Base-by-base conservation (phyloP, 2,888 invertebrate species). In the Noctua fimbriata region DNA sequence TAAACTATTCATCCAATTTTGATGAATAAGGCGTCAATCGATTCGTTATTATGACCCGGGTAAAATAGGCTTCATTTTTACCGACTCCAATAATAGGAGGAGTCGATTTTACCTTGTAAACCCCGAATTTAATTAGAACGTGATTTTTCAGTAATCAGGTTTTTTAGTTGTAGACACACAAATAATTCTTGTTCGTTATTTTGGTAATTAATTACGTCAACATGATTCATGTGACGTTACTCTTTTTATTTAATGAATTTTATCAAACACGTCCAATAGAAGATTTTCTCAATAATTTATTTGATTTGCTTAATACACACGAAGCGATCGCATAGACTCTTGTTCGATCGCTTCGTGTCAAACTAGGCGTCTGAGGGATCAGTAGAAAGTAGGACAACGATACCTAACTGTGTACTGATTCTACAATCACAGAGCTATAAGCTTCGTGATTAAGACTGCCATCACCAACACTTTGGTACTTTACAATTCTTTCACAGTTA, bases 301-400 rank as follows among this genome's bases (percentile, higher is more conserved):
- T 3, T 32, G 24, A 52, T 77, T 66, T 55, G 5, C 7, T 24
- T 5, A 24, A 67, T 55, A 41, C 24, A 36, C 47, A 28, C 12
- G n/a, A 47, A 32, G n/a, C 28, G 2, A 16, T 60, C 7, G 16
- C 28, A 9, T 32, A 36, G 32, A 36, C 14, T 63, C 18, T 18
- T 9, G 28, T 67, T 52, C 24, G 10, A 79, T 49, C 47, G 47
- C 36, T 78, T 41, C 80, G 67, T 78, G 80, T 49, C 78, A 36
- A 41, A 24, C 49, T 41, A 69, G 28, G 24, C 16, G 58, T 18
- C 41, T 41, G 9, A 49, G 18, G 58, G 67, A 79, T 78, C 79
- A 78, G 14, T 14, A 32, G 18, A 9, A 36, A 9, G 28, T 18
- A 58, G 47, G 18, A 58, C 67, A 41, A 32, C n/a, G 36, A 24